phyloP scores from a whole-genome alignment of 2,113 vertebrate species.

The Helogale parvula region DNA sequence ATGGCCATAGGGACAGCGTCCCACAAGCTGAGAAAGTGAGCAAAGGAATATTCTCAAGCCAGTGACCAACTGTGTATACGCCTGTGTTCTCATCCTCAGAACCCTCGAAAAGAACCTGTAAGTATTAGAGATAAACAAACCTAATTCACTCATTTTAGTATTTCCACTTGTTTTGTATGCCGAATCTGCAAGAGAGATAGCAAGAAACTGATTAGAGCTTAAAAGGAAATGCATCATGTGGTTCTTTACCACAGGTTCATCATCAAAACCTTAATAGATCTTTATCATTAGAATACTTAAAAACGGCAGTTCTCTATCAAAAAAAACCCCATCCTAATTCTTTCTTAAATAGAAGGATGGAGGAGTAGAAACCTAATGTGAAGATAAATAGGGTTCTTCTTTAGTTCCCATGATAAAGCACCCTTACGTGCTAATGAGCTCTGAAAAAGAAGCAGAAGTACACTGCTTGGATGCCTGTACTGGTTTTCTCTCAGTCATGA shows the following conservation, averaged over 20 bases:
- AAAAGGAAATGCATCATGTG: slow-evolving; percentile 60
- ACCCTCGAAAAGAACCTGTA: background rate
- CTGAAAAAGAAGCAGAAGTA: background rate
- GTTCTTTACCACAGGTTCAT: background rate
- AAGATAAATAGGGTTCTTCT: background rate
- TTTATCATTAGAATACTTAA: background rate
- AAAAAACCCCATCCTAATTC: background rate
- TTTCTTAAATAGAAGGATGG: background rate
- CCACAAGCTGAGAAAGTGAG: background rate
- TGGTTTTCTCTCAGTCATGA: slow-evolving; percentile 3
- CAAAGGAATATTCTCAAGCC: background rate
- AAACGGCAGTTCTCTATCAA: background rate
- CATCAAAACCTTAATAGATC: slow-evolving; percentile 27
- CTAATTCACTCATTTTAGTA: slow-evolving; percentile 62
- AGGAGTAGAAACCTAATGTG: background rate
- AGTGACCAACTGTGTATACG: background rate
- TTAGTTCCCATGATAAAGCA: background rate
- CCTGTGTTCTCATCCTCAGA: background rate
- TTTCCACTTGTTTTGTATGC: slow-evolving; percentile 61
- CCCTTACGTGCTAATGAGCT: background rate
- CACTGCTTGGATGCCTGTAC: background rate
- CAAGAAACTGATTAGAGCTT: slow-evolving; percentile 55
- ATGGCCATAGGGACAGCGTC: background rate
- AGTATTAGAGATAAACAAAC: background rate
- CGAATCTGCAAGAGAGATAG: slow-evolving; percentile 70